Base-by-base conservation (phyloP, 2,113 vertebrate species). In the Chiloscyllium plagiosum region DNA sequence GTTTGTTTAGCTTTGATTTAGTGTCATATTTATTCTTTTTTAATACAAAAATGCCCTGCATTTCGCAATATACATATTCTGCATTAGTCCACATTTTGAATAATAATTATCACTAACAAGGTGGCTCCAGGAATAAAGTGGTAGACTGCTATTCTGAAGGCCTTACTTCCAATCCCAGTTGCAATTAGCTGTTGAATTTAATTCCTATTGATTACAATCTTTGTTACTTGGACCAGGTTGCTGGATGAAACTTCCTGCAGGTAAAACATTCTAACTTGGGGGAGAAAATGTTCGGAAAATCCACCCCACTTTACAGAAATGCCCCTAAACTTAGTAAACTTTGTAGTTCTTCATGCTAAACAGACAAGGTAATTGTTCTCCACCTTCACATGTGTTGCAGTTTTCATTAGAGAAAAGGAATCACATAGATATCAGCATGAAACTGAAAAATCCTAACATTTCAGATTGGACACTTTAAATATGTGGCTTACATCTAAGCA, bases 21-120 rank as follows among this genome's bases (percentile, higher is more conserved):
- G 22, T 52, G 42, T 29, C 13, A 29, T 50, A 61, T 52, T 72
- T 72, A 52, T 69, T 52, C 69, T 52, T 50, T 61, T 95, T 72
- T 50, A 72, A 66, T 95, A 95, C 72, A 10, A 95, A 17, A 76
- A 1, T 52, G 42, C 68, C 69, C 69, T 76, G 87, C 61, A 95
- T 52, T 29, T 52, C 52, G 69, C 68, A 95, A 22, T 95, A 72
- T 52, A 52, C 69, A 76, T 61, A 65, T 33, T 95, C 68, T 95
- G 22, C 68, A 70, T 70, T 70, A 95, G 37, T 72, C 93, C 42
- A 70, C 68, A 95, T 70, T 72, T 69, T 52, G 69, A 95, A 70
- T 72, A 72, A 47, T 95, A 72, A 95, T 95, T n/a, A 69, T 69
- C 24, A 47, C 24, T 72, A n/a, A 95, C 50, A 72, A 95, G 50